Base-by-base conservation (phyloP, 2,113 vertebrate genomes). In the Cercopithecus mona region DNA sequence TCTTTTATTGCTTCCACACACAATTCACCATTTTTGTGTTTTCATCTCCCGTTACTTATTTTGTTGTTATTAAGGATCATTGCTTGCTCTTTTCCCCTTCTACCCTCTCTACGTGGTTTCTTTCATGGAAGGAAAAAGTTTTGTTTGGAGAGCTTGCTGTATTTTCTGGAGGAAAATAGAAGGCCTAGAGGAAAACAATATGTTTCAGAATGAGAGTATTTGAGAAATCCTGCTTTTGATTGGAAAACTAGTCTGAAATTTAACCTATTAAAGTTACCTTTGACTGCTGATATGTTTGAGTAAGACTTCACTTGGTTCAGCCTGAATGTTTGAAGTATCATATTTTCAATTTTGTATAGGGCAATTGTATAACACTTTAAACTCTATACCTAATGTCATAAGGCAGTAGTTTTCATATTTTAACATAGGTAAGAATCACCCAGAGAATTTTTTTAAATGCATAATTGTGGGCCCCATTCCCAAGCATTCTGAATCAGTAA, bases 371-470 rank as follows among this genome's bases (percentile, higher is more conserved):
- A 43, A 88, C 32, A 93, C 40, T 93, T 45, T 64, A 40, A 72
- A 73, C 48, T 90, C 66, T 73, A 78, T 66, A 10, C 8, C 38
- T 88, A 75, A 64, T 81, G 48, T 48, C 25, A n/a, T 57, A 95
- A 90, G 25, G 32, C n/a, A 61, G 20, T 83, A 90, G 25, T 91
- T 93, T 96, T 79, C 22, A 61, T 86, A 78, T 91, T 91, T 96
- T 89, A 70, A 35, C 27, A 2, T 75, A 76, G n/a, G 45, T 79
- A 82, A 94, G 79, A 48, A 32, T 90, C 73, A 73, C 45, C 61
- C 40, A n/a, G 35, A 45, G 43, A 70, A 55, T 83, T 79, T 83
- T 73, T 86, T 45, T 17, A 72, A 82, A 27, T 93, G 73, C 18
- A 9, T 72, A 55, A 43, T 55, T 72, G 3, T 84, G 30, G 73